These are phyloP conservation scores for Caenorhabditis plicata DNA, from an alignment of 2,888 invertebrate species.

Conservation along the genomic window DNA sequence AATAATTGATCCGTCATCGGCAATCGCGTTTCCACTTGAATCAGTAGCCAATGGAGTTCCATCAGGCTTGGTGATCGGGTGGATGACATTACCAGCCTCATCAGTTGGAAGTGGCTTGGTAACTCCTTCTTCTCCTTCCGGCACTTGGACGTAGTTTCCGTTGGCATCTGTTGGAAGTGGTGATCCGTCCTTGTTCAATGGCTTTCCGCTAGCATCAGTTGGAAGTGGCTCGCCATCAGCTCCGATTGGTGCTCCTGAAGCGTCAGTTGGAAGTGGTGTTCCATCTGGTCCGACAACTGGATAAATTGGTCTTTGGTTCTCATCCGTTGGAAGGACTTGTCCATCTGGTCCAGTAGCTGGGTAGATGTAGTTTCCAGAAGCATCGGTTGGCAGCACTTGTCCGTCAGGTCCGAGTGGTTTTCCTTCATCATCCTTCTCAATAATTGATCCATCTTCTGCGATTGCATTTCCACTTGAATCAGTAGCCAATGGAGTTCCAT, in stretches of 20 bases:
- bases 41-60: slow-evolving; percentile 15
- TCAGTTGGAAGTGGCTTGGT: slow-evolving; percentile 9
- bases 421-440: slow-evolving; percentile 9
- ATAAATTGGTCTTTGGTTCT: slow-evolving; percentile 8
- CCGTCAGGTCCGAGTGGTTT: slow-evolving; percentile 21
- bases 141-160: slow-evolving; percentile 8
- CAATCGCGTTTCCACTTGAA: slow-evolving; percentile 12
- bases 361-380: slow-evolving; percentile 3
- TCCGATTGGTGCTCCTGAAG: slow-evolving; percentile 1
- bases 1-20: slow-evolving; percentile 1
- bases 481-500: slow-evolving; percentile 9
- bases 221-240: slow-evolving; percentile 3
- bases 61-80: slow-evolving; percentile 20
- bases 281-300: slow-evolving; percentile 16
- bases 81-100: slow-evolving; percentile 8
- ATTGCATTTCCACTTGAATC: slow-evolving; percentile 11
- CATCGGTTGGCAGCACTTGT: slow-evolving; percentile 8
- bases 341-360: slow-evolving; percentile 33
- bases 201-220: slow-evolving; percentile 17
- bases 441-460: neutral
- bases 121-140: neutral
- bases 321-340: slow-evolving; percentile 14
- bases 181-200: slow-evolving; percentile 26
- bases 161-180: slow-evolving; percentile 22
- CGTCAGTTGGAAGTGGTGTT: slow-evolving; percentile 10